These are phyloP conservation scores for Australoheros scitulus DNA, from an alignment of 2,113 vertebrate genomes.

Conservation along the genomic window DNA sequence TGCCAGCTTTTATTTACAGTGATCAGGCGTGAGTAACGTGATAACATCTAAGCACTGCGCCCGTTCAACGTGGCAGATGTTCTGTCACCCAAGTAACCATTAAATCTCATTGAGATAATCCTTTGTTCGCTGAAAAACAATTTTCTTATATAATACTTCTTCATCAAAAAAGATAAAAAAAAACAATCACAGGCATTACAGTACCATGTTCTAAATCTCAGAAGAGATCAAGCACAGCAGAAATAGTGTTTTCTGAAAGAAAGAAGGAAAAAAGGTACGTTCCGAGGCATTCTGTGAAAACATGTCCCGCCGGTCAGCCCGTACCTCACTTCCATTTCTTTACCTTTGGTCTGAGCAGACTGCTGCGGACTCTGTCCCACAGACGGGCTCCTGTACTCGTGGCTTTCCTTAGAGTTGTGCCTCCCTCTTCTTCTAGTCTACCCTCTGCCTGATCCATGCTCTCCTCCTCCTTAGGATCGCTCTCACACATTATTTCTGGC, in stretches of 20 bases:
- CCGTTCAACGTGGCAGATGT: constrained; percentile 42
- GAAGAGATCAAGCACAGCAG: background rate
- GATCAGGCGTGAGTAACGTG: constrained; percentile 33
- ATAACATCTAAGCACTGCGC: constrained; percentile 34
- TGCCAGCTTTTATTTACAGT: constrained; percentile 33
- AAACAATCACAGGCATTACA: background rate
- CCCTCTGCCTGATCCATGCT: constrained; percentile 39
- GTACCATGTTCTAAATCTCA: background rate
- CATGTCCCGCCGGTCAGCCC: background rate
- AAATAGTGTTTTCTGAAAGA: background rate
- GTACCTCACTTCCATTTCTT: background rate
- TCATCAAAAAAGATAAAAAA: background rate
- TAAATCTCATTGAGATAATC: constrained; percentile 53
- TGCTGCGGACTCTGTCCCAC: constrained; percentile 74
- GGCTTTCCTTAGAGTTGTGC: constrained; percentile 41
- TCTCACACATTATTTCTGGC: constrained; percentile 52
- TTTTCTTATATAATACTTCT: constrained; percentile 34
- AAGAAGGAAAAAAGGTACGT: background rate
- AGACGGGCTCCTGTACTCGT: constrained; percentile 62
- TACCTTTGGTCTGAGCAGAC: constrained; percentile 78
- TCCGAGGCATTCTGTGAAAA: background rate
- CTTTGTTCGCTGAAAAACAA: constrained; percentile 35
- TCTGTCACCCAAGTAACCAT: constrained; percentile 41
- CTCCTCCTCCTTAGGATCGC: constrained; percentile 44
- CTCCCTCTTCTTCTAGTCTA: constrained; percentile 52